Percentiles rank a stretch among this genome's conserved stretches.
phyloP scores from a whole-genome alignment of 1,140 invertebrate species.

The Stegodyphus dumicola region DNA sequence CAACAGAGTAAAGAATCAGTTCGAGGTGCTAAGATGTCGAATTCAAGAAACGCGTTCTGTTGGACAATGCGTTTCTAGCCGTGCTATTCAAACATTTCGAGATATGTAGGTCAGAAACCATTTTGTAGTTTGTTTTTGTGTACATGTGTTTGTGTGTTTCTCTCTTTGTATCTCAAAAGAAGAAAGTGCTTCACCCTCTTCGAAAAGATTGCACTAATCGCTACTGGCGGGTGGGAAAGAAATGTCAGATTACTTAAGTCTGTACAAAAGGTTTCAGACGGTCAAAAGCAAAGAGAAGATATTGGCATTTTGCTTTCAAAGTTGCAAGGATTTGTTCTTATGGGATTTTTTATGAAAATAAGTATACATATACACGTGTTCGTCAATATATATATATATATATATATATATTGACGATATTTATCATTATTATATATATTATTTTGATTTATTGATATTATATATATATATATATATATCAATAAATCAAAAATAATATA shows the following conservation, averaged over 20 bases:
- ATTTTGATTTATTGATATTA: no score
- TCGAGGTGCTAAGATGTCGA: constrained; percentile 38
- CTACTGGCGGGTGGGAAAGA: background rate
- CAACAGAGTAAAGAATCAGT: constrained; percentile 29
- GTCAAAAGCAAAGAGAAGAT: no score
- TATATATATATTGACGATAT: background rate
- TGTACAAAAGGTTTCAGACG: no score
- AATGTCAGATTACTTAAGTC: background rate
- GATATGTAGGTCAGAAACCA: constrained; percentile 36
- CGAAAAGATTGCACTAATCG: background rate
- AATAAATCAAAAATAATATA: no score
- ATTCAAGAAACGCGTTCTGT: constrained; percentile 37
- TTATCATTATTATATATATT: no score
- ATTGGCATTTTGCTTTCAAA: no score
- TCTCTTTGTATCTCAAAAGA: background rate
- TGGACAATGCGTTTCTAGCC: constrained; percentile 45
- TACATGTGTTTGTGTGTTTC: background rate
- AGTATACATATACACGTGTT: no score
- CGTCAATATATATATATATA: no score
- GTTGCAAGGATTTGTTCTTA: no score
- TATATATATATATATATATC: no score
- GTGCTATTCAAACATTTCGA: constrained; percentile 30
- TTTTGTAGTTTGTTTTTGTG: background rate
- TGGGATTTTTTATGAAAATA: no score
- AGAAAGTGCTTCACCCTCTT: background rate